Percentiles rank a stretch among this genome's conserved stretches.
Conservation (phyloP, 2,113 vertebrate genomes). For the Ptilonorhynchus violaceus region DNA sequence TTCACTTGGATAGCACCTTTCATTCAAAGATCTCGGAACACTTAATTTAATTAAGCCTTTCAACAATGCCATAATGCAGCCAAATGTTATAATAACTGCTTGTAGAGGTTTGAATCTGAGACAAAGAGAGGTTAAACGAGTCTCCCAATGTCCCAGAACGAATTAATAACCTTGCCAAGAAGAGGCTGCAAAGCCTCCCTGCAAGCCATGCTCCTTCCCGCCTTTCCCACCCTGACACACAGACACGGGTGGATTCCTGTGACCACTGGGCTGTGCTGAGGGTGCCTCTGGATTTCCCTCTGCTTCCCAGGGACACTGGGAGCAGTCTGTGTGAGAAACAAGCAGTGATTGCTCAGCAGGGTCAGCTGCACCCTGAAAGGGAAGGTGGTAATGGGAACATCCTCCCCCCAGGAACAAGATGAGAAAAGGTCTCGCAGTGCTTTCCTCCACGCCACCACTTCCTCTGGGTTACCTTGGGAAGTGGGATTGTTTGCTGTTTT, state of each 20-base stretch:
- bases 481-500: neutral
- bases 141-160: slow-evolving; percentile 51
- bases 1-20: slow-evolving; percentile 64
- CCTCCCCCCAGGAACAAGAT: neutral
- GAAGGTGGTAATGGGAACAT: neutral
- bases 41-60: slow-evolving; percentile 68
- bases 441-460: neutral
- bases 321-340: neutral
- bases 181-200: neutral
- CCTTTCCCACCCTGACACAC: neutral
- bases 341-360: neutral
- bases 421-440: neutral
- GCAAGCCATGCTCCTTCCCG: neutral
- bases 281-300: neutral
- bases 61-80: slow-evolving; percentile 54
- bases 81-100: slow-evolving; percentile 64
- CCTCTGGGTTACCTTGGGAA: slow-evolving; percentile 40
- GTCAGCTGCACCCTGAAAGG: neutral
- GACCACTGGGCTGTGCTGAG: neutral
- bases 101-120: slow-evolving; percentile 61
- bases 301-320: neutral
- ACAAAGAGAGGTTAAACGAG: slow-evolving; percentile 64
- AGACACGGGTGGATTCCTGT: neutral
- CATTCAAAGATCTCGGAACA: slow-evolving; percentile 52
- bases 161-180: slow-evolving; percentile 49